Conservation (phyloP, 2,888 invertebrate genomes). For the Eustalomyia histrio region DNA sequence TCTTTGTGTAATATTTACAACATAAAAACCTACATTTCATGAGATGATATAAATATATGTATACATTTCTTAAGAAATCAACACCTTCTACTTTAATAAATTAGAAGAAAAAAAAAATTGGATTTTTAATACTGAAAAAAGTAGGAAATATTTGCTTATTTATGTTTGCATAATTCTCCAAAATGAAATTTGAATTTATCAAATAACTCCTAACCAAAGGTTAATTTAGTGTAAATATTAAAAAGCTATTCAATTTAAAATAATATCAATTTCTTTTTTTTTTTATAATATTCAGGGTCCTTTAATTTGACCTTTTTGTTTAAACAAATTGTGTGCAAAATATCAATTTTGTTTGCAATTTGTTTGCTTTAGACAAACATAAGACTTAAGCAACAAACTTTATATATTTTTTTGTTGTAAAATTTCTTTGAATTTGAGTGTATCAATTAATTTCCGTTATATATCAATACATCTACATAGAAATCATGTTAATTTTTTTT, state of each 20-base stretch:
- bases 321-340: not conserved
- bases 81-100: constrained; percentile 14
- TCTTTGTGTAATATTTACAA: constrained; percentile 15
- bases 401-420: not conserved
- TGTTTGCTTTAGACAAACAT: not conserved
- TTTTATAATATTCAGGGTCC: not conserved
- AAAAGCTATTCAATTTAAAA: not conserved
- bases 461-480: not conserved
- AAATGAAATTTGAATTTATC: not conserved
- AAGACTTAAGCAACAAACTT: constrained; percentile 21
- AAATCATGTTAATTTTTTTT: not conserved
- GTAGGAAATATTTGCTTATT: not conserved
- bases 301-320: not conserved
- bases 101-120: not conserved
- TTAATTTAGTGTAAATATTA: not conserved
- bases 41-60: not conserved
- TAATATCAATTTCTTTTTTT: not conserved
- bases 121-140: not conserved
- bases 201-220: not conserved
- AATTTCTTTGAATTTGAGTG: not conserved
- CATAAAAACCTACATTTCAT: not conserved
- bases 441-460: constrained; percentile 3
- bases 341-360: not conserved
- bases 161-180: not conserved
- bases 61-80: constrained; percentile 23